Percentiles rank a stretch among this genome's conserved stretches.
phyloP scores from a whole-genome alignment of 1,140 invertebrate genomes.

The Agrypnia vestita region DNA sequence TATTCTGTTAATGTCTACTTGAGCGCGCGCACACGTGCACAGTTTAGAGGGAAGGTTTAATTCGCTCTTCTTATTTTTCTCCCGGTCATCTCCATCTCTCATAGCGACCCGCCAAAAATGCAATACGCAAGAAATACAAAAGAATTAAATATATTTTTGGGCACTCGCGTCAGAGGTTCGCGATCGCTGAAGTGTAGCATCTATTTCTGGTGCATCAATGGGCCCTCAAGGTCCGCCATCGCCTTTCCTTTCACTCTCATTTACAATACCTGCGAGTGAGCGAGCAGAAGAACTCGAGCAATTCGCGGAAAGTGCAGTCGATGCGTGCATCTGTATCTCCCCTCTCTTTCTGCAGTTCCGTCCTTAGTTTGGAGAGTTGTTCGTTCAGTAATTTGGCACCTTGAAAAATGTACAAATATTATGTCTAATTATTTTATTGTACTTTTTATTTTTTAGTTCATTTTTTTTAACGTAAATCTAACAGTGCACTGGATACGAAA shows the following conservation, averaged over 20 bases:
- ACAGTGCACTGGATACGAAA: too few relatives aligned
- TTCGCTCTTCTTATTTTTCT: not conserved
- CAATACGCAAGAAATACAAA: too few relatives aligned
- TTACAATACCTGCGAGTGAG: not conserved
- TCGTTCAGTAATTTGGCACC: not conserved
- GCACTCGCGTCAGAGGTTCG: not conserved
- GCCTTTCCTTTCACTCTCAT: slow-evolving; percentile 6
- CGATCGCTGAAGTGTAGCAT: not conserved
- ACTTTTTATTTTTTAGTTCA: too few relatives aligned
- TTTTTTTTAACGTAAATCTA: too few relatives aligned
- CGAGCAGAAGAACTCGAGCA: not conserved
- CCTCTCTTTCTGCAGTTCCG: not conserved
- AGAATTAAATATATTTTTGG: too few relatives aligned
- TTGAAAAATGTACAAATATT: too few relatives aligned
- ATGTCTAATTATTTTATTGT: too few relatives aligned
- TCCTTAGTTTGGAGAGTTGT: not conserved
- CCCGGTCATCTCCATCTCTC: not conserved
- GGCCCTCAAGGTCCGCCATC: slow-evolving; percentile 32
- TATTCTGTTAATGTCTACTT: too few relatives aligned
- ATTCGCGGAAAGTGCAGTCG: slow-evolving; percentile 40
- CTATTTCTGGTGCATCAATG: slow-evolving; percentile 35
- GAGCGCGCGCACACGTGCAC: too few relatives aligned
- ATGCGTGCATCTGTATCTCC: not conserved
- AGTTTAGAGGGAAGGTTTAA: not conserved
- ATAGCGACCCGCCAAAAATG: not conserved